Base-by-base conservation (phyloP, 2,888 invertebrate genomes). In the Belgica antarctica region DNA sequence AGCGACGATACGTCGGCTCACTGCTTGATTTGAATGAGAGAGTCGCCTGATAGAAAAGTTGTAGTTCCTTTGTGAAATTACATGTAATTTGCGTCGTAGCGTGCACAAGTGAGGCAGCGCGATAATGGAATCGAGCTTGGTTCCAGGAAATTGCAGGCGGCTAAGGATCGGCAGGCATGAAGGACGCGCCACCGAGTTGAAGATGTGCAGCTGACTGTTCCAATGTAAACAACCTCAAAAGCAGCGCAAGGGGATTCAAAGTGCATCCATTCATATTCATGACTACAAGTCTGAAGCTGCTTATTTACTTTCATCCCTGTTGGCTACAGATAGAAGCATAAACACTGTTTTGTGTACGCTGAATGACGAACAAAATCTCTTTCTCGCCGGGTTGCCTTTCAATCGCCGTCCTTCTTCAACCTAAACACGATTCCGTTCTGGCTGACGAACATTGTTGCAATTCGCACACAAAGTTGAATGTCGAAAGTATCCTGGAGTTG, bases 401-500 rank as follows among this genome's bases (percentile, higher is more conserved):
- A n/a, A 41, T 41, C 10, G 41, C 41, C 41, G 15, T 41, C n/a
- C 59, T 27, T 27, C 12, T 17, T 59, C 28, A 59, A 59, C 24
- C 24, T 27, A 25, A 1, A 27, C n/a, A 27, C n/a, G 3, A 7
- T 59, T 59, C 22, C 27, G 25, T 24, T 46, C 36, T 63, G 34
- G 19, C 19, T 15, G 22, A 66, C 66, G 24, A 47, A 19, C 52
- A 66, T 27, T 27, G 27, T 28, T 66, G 47, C 27, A 24, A 24
- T 24, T 27, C 65, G n/a, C 65, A 66, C 47, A 66, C 27, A 47
- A 27, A 25, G 47, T 47, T 47, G 66, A 27, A 52, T 66, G 66
- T 66, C 31, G 36, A 66, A 47, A 47, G 15, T 66, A 27, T 66
- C 66, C 66, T 66, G 28, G 25, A 66, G 52, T 66, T 66, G 27